Evolutionary conservation across 2,888 invertebrate genomes (phyloP), one percentile per base, ranked within the genome.

Genomic region (Pachycephus smyrnensis): DNA sequence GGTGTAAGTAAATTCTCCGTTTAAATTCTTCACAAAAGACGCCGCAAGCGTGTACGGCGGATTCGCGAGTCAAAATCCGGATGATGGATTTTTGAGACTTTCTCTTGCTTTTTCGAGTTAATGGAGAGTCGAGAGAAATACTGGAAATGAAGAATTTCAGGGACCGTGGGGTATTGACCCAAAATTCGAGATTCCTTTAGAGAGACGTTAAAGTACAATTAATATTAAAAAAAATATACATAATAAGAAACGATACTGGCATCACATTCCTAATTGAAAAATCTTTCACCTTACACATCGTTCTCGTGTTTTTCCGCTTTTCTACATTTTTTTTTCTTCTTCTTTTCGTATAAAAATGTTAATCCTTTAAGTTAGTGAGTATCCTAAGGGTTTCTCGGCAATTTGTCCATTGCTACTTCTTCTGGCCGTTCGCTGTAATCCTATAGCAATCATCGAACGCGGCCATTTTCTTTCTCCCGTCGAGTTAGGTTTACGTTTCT

Each of bases 1-100:
- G 82, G 79, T 81, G 84, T 85, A 87, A 87, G 85, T 87, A 88
- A 86, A 85, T 86, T 85, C 83, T 87, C 85, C 85, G 83, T 82
- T 55, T 55, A 55, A 55, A 55, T 55, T 23, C 55, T 2, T 55
- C 15, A 23, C 55, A 9, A 55, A 1, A 55, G 55, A 55, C 55
- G 23, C 55, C 55, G 79, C 73, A 75, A 77, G 23, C 55, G 23
- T 4, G 15, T 55, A 55, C 23, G 55, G 4, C 4, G 4, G 33
- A 33, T 33, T 33, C 33, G 4, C 4, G 33, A 33, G 33, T 33
- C 33, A 33, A 4, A 33, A 33, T 33, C 33, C 33, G 33, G 23
- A 23, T 55, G 9, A 23, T 55, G 1, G 23, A 55, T 55, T 23
- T 55, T 55, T 55, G 55, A 9, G 23, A 55, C 23, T 55, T 71